Base-by-base conservation (phyloP, 2,113 vertebrate species). In the Loxodonta africana region DNA sequence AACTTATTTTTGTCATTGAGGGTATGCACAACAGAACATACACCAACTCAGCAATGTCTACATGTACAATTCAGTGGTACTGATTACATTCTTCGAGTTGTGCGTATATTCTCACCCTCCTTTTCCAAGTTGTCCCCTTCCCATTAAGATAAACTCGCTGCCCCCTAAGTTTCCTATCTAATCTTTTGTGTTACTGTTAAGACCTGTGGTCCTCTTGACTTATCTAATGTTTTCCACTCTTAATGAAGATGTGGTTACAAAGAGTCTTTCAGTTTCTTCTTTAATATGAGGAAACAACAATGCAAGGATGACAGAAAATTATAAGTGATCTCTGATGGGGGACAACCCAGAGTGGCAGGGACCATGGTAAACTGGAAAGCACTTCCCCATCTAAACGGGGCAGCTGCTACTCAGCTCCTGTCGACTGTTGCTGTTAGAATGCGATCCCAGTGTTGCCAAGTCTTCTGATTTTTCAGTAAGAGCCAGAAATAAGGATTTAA, bases 381-480 rank as follows among this genome's bases (percentile, higher is more conserved):
- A 1, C 23, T 0, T 21, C 41, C 78, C 46, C 10, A 0, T 0
- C 20, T 21, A 12, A 11, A 57, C 46, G 84, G 60, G 76, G 8
- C 0, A 2, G 1, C 26, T 62, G 78, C 67, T 41, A 60, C 10
- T 53, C 12, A 53, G 81, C 77, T 28, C 33, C 6, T 5, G 21
- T 60, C 2, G 2, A 14, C 0, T 0, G 0, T 12, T 51, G 25
- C 63, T 23, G 7, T 6, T 44, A 41, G 37, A 86, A 26, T 21
- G 33, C 15, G 53, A 74, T 9, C 23, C 1, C 48, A 48, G 23
- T 51, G 2, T n/a, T 44, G 4, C 92, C 33, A 28, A 14, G 46
- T 84, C 78, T 65, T 84, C 51, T 14, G 14, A 5, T 62, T 33
- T 92, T 93, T 80, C 46, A 74, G 48, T n/a, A 77, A 78, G 37